These are phyloP conservation scores for Ctenosaura bakeri DNA, from an alignment of 2,797 vertebrate genomes.

Conservation along the genomic window DNA sequence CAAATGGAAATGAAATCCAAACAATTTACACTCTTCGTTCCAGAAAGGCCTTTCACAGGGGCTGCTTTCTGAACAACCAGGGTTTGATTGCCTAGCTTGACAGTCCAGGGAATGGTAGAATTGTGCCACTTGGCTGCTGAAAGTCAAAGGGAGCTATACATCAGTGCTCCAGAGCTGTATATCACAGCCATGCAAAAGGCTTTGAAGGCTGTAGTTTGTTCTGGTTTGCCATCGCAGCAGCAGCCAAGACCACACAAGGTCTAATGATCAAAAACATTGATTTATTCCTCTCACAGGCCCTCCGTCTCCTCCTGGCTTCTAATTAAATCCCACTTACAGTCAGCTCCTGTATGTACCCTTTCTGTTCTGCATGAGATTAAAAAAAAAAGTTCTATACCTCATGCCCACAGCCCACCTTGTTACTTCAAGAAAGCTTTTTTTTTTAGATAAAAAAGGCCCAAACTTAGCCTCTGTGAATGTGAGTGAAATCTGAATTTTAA, in stretches of 20 bases:
- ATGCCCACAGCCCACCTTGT: constrained; percentile 32
- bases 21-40: not conserved
- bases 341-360: constrained; percentile 47
- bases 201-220: constrained; percentile 58
- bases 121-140: constrained; percentile 10
- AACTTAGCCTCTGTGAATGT: not conserved
- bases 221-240: constrained; percentile 54
- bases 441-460: constrained; percentile 24
- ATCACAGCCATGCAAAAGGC: constrained; percentile 44
- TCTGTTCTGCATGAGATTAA: constrained; percentile 55
- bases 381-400: constrained; percentile 39
- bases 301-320: constrained; percentile 55
- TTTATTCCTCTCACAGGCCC: constrained; percentile 68
- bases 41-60: not conserved
- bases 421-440: not conserved
- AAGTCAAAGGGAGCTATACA: constrained; percentile 44
- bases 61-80: not conserved
- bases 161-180: constrained; percentile 16
- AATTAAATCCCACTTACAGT: constrained; percentile 68
- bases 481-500: constrained; percentile 34
- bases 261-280: constrained; percentile 73
- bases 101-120: constrained; percentile 50
- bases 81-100: constrained; percentile 4
- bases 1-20: no score
- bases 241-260: constrained; percentile 42